Percentiles rank a stretch among this genome's conserved stretches.
Evolutionary conservation across 2,797 vertebrate species (phyloP).

Genomic region (Melanotaenia trifasciata): DNA sequence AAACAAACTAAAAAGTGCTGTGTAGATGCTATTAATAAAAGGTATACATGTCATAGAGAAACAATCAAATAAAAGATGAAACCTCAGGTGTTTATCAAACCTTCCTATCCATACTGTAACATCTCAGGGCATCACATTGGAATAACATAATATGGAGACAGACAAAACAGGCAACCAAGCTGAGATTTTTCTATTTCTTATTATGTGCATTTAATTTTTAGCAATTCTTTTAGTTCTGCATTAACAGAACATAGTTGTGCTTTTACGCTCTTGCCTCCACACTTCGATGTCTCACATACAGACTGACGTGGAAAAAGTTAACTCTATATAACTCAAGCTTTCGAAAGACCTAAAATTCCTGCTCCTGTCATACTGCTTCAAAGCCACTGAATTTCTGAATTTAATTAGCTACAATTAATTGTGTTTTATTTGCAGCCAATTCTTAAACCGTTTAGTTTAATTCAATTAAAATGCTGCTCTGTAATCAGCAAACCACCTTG

Average conservation of each 20-base stretch:
- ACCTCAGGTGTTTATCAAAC: slow-evolving; percentile 45
- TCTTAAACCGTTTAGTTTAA: slow-evolving; percentile 14
- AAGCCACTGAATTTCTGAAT: slow-evolving; percentile 3
- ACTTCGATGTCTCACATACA: not conserved
- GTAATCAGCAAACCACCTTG: slow-evolving; percentile 44
- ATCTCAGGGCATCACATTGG: slow-evolving; percentile 43
- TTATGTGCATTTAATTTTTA: slow-evolving; percentile 39
- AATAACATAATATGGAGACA: slow-evolving; percentile 37
- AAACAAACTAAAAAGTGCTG: slow-evolving; percentile 7
- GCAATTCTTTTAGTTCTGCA: slow-evolving; percentile 25
- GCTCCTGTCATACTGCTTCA: not conserved
- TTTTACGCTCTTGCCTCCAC: slow-evolving; percentile 2
- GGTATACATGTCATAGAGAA: slow-evolving; percentile 24
- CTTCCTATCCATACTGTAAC: slow-evolving; percentile 27
- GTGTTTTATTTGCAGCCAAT: slow-evolving; percentile 21
- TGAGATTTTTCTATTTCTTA: slow-evolving; percentile 37
- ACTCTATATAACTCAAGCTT: not conserved
- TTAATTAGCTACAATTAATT: slow-evolving; percentile 44
- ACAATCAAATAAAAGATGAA: slow-evolving; percentile 51
- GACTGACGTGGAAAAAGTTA: not conserved
- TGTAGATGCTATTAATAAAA: not conserved
- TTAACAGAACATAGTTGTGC: slow-evolving; percentile 11
- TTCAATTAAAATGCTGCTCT: slow-evolving; percentile 24
- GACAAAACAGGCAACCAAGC: slow-evolving; percentile 35
- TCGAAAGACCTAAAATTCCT: not conserved